Conservation (phyloP, 2,888 invertebrate genomes). For the Agrilus biguttatus region DNA sequence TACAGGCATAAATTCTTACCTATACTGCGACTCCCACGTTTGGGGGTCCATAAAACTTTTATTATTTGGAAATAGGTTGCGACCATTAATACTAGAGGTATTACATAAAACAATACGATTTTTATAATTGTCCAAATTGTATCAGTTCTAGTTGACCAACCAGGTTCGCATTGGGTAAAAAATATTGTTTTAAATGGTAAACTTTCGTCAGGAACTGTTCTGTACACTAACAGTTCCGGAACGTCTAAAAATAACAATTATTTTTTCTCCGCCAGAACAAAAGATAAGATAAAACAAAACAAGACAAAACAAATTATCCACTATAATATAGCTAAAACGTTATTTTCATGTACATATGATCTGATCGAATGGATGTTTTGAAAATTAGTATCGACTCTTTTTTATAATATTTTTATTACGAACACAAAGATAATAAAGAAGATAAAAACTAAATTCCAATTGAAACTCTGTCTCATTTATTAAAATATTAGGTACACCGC, state of each 20-base stretch:
- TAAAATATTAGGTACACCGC: too few relatives aligned
- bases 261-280: neutral
- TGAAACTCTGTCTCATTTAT: too few relatives aligned
- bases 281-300: too few relatives aligned
- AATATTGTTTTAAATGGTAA: conserved; percentile 34
- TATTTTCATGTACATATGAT: too few relatives aligned
- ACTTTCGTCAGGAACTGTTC: conserved; percentile 36
- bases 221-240: conserved; percentile 63
- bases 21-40: too few relatives aligned
- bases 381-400: too few relatives aligned
- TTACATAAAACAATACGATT: conserved; percentile 58
- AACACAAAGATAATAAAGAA: too few relatives aligned
- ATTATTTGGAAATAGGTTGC: conserved; percentile 76
- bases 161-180: conserved; percentile 47
- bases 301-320: neutral
- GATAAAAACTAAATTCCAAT: too few relatives aligned
- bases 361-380: too few relatives aligned
- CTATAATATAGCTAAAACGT: too few relatives aligned
- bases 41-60: conserved; percentile 62
- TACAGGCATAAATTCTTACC: conserved; percentile 18
- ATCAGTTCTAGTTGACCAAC: conserved; percentile 56
- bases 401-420: neutral
- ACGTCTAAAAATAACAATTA: conserved; percentile 42
- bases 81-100: conserved; percentile 71
- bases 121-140: conserved; percentile 55